Evolutionary conservation across 1,140 invertebrate species (phyloP).

Genomic region (Philopotamus ludificatus): DNA sequence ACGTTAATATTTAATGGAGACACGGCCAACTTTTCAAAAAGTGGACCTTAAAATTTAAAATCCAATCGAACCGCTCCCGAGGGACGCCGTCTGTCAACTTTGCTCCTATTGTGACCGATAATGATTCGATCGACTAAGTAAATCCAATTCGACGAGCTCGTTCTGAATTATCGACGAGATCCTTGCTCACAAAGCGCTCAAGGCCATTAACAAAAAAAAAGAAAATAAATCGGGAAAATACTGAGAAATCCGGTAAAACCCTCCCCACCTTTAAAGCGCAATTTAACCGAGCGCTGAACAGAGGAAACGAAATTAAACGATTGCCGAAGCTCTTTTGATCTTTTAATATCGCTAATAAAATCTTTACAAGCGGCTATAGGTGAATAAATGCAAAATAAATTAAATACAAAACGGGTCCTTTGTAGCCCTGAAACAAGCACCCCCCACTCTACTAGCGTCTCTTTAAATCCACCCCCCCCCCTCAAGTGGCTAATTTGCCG

Average conservation of each 20-base stretch:
- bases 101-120: not conserved
- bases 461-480: no score
- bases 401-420: not conserved
- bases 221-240: not conserved
- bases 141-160: not conserved
- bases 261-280: not conserved
- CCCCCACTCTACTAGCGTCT: no score
- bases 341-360: not conserved
- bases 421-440: no score
- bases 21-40: no score
- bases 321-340: not conserved
- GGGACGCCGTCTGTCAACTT: not conserved
- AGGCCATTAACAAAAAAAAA: not conserved
- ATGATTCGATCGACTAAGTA: slow-evolving; percentile 2
- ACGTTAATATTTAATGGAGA: no score
- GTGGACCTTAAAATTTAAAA: not conserved
- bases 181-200: not conserved
- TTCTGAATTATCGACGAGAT: not conserved
- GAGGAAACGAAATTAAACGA: not conserved
- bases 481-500: no score
- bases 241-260: not conserved
- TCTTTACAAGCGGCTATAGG: not conserved
- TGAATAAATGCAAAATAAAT: not conserved
- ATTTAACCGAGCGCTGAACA: no score
- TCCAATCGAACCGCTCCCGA: not conserved